phyloP scores from a whole-genome alignment of 2,797 vertebrate species.

The Spheniscus humboldti region DNA sequence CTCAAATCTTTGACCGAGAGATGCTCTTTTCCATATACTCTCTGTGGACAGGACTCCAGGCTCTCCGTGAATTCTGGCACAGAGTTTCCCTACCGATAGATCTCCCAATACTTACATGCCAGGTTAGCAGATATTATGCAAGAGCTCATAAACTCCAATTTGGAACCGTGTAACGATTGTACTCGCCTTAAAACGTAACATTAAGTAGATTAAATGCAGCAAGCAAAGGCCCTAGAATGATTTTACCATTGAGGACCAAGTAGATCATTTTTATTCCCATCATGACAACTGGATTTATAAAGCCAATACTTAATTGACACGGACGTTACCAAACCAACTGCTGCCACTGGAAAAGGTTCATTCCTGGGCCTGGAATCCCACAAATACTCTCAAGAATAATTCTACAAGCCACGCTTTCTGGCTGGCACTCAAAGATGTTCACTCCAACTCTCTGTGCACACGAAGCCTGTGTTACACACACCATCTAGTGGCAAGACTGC shows the following conservation, averaged over 20 bases:
- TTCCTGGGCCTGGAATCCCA: not conserved
- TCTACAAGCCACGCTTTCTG: not conserved
- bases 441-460: accelerated
- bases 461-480: not conserved
- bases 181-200: not conserved
- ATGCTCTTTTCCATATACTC: accelerated
- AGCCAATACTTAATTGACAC: not conserved
- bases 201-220: not conserved
- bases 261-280: not conserved
- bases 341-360: not conserved
- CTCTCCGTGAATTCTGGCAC: not conserved
- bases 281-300: not conserved
- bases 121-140: not conserved
- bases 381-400: not conserved
- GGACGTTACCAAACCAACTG: not conserved
- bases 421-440: accelerated
- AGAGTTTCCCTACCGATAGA: not conserved
- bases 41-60: not conserved
- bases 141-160: not conserved
- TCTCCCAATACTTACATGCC: not conserved
- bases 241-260: not conserved
- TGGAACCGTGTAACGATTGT: not conserved
- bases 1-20: not conserved
- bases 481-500: constrained; percentile 53
- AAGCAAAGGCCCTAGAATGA: not conserved